Evolutionary conservation across 64 coral and sea anemone genomes (phyloP).

Genomic region (Stichodactyla mertensii): DNA sequence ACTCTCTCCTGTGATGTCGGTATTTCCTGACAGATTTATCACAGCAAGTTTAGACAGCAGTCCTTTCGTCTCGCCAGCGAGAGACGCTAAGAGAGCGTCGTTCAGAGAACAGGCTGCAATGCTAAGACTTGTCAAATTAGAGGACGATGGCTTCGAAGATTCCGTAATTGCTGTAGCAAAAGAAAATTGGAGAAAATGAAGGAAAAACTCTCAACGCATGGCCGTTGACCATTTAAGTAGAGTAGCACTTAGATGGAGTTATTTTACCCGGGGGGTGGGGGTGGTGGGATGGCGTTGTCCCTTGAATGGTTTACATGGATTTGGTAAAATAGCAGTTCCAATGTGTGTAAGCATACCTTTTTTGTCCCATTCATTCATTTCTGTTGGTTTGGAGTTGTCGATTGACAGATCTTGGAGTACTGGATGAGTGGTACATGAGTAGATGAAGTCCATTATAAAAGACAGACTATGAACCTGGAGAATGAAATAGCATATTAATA

Average conservation of each 20-base stretch:
- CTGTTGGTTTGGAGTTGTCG: slow-evolving; percentile 38
- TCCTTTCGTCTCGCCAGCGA: slow-evolving; percentile 8
- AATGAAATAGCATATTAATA: neutral
- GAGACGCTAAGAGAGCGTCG: neutral
- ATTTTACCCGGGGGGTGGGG: too few relatives aligned
- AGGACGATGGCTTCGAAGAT: neutral
- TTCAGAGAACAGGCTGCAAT: neutral
- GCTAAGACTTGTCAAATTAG: neutral
- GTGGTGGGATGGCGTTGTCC: too few relatives aligned
- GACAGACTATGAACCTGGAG: slow-evolving; percentile 48
- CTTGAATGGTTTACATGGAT: too few relatives aligned
- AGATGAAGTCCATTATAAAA: slow-evolving; percentile 56
- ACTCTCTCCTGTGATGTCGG: slow-evolving; percentile 13
- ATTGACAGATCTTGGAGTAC: slow-evolving; percentile 39
- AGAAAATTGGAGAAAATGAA: neutral
- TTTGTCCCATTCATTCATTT: slow-evolving; percentile 40
- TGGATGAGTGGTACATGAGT: slow-evolving; percentile 24
- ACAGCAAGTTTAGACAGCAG: neutral
- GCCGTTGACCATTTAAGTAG: too few relatives aligned
- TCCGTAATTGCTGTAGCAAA: neutral
- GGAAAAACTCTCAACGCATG: neutral
- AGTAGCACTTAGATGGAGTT: too few relatives aligned
- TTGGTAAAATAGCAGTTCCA: too few relatives aligned
- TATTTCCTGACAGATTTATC: slow-evolving; percentile 30
- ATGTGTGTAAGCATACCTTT: neutral